Base-by-base conservation (phyloP, 2,888 invertebrate genomes). In the Spisula solida region DNA sequence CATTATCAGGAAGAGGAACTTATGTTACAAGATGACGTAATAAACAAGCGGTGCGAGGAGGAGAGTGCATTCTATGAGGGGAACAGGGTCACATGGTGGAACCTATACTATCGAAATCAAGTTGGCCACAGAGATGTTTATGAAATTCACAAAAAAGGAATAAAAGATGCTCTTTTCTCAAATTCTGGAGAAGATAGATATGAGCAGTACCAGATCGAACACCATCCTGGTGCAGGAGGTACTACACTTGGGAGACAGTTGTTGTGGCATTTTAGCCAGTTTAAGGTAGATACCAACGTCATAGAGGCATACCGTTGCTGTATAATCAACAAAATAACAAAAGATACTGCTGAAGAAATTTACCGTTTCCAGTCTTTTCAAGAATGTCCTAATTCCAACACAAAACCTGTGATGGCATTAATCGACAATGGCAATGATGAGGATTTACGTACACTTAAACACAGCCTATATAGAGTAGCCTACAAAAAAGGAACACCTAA, bases 221-320 rank as follows among this genome's bases (percentile, higher is more conserved):
- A 90, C 70, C 87, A 87, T 34, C 87, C 90, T 31, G 90, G 90
- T 14, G 87, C 90, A 29, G 90, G 90, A 20, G 90, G 90, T 16
- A 90, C 60, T 55, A 90, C 90, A 0, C 20, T 87, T 14, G 90
- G 85, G 31, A 78, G 47, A 70, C 87, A 90, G 25, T 48, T 90
- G 0, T 14, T 90, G 8, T 90, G 90, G 90, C 51, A 81, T 20
- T 85, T 90, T 16, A 90, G 90, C 48, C 90, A 90, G 55, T 81
- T 90, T 25, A 56, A 75, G 10, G 14, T 31, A 55, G n/a, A 4
- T 6, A 25, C 2, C 18, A 20, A n/a, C 18, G 79, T 84, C 18
- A 56, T 55, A 51, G 25, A 79, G 20, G 70, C 85, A 29, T 90
- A 82, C 29, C 75, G 90, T 51, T 90, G 90, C 34, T 90, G 90